These are phyloP conservation scores for Mallateleia sp. DNA, from an alignment of 2,888 invertebrate genomes.

Conservation along the genomic window DNA sequence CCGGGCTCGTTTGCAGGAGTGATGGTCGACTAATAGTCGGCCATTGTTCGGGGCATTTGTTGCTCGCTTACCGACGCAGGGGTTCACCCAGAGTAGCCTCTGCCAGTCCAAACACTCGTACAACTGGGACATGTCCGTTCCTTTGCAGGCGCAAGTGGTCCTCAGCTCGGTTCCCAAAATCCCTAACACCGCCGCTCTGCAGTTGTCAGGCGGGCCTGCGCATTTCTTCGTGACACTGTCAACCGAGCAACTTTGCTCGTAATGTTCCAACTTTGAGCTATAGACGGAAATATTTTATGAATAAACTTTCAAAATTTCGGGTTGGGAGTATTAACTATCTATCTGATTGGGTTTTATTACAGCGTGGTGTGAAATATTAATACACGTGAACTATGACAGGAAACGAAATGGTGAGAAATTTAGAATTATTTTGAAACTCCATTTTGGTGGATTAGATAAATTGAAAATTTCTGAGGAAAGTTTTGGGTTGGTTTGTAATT, in stretches of 20 bases:
- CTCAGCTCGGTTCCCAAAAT: conserved; percentile 97
- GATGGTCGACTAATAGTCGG: neutral
- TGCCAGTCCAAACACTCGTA: conserved; percentile 98
- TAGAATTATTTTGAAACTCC: too few species aligned
- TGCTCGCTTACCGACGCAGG: conserved; percentile 95
- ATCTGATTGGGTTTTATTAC: conserved; percentile 18
- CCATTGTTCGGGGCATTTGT: conserved; percentile 2
- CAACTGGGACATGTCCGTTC: conserved; percentile 95
- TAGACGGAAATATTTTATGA: conserved; percentile 37
- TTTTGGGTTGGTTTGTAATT: too few species aligned
- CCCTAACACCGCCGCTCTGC: conserved; percentile 96
- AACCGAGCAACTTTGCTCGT: conserved; percentile 97
- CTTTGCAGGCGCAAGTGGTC: conserved; percentile 96
- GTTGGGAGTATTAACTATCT: conserved; percentile 20
- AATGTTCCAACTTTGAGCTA: conserved; percentile 95
- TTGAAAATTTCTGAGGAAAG: too few species aligned
- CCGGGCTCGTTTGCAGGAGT: neutral
- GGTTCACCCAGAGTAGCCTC: conserved; percentile 96
- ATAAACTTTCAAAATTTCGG: conserved; percentile 41
- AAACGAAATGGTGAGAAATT: too few species aligned
- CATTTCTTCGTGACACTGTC: conserved; percentile 97
- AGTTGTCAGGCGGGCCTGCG: conserved; percentile 96
- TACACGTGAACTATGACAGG: too few species aligned
- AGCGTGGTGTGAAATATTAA: neutral
- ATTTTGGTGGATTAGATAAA: too few species aligned